Evolutionary conservation across 2,888 invertebrate species (phyloP), one percentile per base, ranked within the genome.

Genomic region (Melikaiella ostensackeni): DNA sequence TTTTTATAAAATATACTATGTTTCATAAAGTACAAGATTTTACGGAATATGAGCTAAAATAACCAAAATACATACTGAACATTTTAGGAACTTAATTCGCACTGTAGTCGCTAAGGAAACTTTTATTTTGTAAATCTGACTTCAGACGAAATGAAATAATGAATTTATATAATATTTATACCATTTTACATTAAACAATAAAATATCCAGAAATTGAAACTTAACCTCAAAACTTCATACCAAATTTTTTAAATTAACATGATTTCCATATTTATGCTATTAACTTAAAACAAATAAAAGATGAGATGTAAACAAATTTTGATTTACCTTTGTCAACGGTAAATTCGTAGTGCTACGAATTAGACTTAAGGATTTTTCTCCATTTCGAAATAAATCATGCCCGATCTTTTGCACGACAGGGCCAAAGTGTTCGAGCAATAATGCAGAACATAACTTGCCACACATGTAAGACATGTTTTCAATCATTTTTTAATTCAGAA

Each of bases 371-470:
- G 96, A 94, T 88, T 95, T 95, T n/a, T 93, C 91, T 19, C 96
- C 96, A 89, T 94, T 94, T 79, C 93, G 93, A 86, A 95, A 95
- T 75, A 98, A 92, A 89, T 94, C 95, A 80, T 94, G 93, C 0
- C 95, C 96, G 8, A 98, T 95, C 88, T 94, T 92, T 88, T 96
- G 95, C 0, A 96, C 95, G 77, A 95, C 94, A 85, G 95, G 94
- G 24, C 98, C 98, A 91, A 97, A 97, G 91, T 96, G 95, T 91
- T 97, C 96, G 75, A 93, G 92, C 75, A 98, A 92, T 85, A 97
- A 94, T 77, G 94, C 93, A 1, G 95, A 95, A 84, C 96, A 94
- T 64, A 96, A 93, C 87, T 95, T 95, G 7, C 95, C 95, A 81
- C 94, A 93, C 86, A 95, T 94, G 79, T 93, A 92, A 16, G 96